Base-by-base conservation (phyloP, 2,888 invertebrate genomes). In the Xestia rhomboidea region DNA sequence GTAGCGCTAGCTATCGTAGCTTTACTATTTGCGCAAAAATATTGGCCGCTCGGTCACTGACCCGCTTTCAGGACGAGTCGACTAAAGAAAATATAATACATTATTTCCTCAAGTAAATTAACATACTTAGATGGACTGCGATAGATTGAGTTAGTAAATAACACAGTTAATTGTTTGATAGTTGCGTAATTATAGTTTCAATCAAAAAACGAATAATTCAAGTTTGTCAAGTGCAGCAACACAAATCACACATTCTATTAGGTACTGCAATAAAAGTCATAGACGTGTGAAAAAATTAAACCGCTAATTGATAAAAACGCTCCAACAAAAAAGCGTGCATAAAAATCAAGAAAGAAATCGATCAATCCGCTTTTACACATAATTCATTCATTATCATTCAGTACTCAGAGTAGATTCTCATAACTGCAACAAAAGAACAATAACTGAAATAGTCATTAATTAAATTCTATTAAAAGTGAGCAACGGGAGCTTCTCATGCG, bases 401-500 rank as follows among this genome's bases (percentile, higher is more conserved):
- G 71, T 82, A 79, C 84, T 79, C 74, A 81, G 77, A 77, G 78
- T 68, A 82, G 74, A 89, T 88, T 88, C 88, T 89, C 89, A 89
- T 89, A 86, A 89, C 74, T 66, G 72, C 74, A 88, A 88, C 84
- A 86, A 86, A 86, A 86, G 88, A 89, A 88, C 89, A 88, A 89
- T 88, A 83, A 88, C 88, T 86, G 80, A 77, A 86, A 88, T 79
- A 84, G 51, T 88, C 80, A 90, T 88, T 91, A 93, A 93, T 94
- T 93, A 93, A 92, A 92, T 91, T 91, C 91, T 92, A 93, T 94
- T 93, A 92, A 91, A 91, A 84, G 76, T 80, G 67, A 76, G 77
- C 64, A 89, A 75, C 88, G 86, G 81, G 68, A 84, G 68, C 80
- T 85, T 88, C 86, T 81, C 89, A 88, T 84, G 84, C 85, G 69